These are phyloP conservation scores for Hydrozoanthus tunicans DNA, from an alignment of 64 coral and sea anemone species.

Conservation along the genomic window DNA sequence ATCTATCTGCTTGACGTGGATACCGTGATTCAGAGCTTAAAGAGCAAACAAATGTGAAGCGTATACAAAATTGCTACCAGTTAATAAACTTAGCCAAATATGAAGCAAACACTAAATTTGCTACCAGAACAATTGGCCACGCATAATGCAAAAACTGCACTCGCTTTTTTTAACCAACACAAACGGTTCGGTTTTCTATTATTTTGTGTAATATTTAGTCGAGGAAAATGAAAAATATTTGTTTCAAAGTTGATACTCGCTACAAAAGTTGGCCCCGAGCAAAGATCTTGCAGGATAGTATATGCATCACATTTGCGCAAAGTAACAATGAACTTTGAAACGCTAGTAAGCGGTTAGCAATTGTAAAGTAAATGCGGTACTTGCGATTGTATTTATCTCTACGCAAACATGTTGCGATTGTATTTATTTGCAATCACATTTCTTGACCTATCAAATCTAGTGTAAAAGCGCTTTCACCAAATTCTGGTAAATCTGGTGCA, in stretches of 20 bases:
- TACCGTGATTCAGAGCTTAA: neutral
- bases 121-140: neutral
- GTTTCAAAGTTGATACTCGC: constrained; percentile 36
- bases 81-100: constrained; percentile 19
- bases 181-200: constrained; percentile 26
- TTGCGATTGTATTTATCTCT: constrained; percentile 13
- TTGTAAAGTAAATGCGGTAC: constrained; percentile 16
- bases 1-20: neutral
- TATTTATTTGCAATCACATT: constrained; percentile 15
- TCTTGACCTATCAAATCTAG: neutral
- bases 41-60: constrained; percentile 17
- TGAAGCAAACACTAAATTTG: constrained; percentile 11
- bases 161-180: constrained; percentile 3
- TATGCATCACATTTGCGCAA: constrained; percentile 29
- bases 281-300: constrained; percentile 33
- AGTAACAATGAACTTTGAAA: constrained; percentile 36
- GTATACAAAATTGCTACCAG: constrained; percentile 14
- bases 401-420: constrained; percentile 30
- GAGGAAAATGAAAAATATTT: too few species aligned
- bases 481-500: neutral
- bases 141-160: constrained; percentile 20
- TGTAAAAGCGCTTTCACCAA: constrained; percentile 14
- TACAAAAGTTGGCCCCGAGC: constrained; percentile 16
- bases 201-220: too few species aligned
- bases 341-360: constrained; percentile 7